Evolutionary conservation across 2,797 vertebrate species (phyloP).

Genomic region (Labeo calbasu): DNA sequence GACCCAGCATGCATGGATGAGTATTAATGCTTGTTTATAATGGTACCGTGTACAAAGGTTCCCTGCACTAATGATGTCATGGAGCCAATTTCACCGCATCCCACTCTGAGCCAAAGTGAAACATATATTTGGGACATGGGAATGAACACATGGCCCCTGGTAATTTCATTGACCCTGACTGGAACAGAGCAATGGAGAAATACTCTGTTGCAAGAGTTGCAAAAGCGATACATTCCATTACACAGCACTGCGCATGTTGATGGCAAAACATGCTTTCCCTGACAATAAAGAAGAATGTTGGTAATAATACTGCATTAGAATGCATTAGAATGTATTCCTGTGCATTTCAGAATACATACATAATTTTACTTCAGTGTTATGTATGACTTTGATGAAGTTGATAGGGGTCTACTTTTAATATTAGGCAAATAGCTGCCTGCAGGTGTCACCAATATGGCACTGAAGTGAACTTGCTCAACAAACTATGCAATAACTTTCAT

Average conservation of each 20-base stretch:
- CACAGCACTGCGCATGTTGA: neutral
- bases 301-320: constrained; percentile 1
- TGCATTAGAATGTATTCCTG: neutral
- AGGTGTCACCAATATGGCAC: neutral
- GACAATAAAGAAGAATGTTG: neutral
- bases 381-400: neutral
- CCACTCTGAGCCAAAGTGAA: neutral
- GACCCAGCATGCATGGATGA: neutral
- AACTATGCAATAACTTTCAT: constrained; percentile 13
- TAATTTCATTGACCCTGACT: neutral
- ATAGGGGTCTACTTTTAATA: neutral
- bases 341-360: neutral
- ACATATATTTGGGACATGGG: neutral
- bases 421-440: neutral
- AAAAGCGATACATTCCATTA: constrained; percentile 28
- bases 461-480: neutral
- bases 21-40: neutral
- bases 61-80: neutral
- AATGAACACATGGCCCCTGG: neutral
- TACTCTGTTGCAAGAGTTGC: constrained; percentile 22
- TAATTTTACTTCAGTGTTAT: neutral
- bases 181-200: neutral
- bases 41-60: neutral
- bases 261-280: neutral
- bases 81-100: neutral